Base-by-base conservation (phyloP, 2,797 vertebrate species). In the Pampus argenteus region DNA sequence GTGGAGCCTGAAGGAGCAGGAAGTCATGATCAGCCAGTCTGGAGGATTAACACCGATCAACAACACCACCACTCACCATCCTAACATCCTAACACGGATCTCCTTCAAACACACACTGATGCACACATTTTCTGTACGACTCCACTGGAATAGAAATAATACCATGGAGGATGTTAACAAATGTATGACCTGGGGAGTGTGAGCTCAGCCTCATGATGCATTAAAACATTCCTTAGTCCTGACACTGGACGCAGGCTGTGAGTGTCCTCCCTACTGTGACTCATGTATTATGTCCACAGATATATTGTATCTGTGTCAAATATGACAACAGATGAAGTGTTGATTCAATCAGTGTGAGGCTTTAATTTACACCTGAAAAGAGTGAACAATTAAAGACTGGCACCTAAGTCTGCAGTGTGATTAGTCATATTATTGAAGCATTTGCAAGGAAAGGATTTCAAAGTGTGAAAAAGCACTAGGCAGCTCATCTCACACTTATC, bases 291-390 rank as follows among this genome's bases (percentile, higher is more conserved):
- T 84, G 76, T 56, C 47, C 42, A 59, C 36, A 55, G 18, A 74
- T 57, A 52, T 58, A 23, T 17, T 68, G 64, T 67, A 3, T 23
- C 50, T 66, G 25, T 5, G 52, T 59, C 58, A 69, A 18, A 4
- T 29, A n/a, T n/a, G n/a, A n/a, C n/a, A 34, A 18, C 40, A 50
- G 34, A 61, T 11, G 6, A 49, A 38, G 71, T 77, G 84, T 68
- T 60, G 71, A 91, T 81, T 84, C 70, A 66, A 50, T 66, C 61
- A 11, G 66, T 56, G 3, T 5, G 20, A 74, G 48, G 26, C 47
- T 83, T 66, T 83, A 40, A 90, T 91, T 93, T 86, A 56, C 90
- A 91, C 85, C 67, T 84, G 75, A 74, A 78, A 74, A 17, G 38
- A 57, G 63, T 36, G 60, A 80, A 50, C 0, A 28, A 78, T 36